Evolutionary conservation across 2,113 vertebrate species (phyloP), one percentile per base, ranked within the genome.

Genomic region (Seriola dumerili): DNA sequence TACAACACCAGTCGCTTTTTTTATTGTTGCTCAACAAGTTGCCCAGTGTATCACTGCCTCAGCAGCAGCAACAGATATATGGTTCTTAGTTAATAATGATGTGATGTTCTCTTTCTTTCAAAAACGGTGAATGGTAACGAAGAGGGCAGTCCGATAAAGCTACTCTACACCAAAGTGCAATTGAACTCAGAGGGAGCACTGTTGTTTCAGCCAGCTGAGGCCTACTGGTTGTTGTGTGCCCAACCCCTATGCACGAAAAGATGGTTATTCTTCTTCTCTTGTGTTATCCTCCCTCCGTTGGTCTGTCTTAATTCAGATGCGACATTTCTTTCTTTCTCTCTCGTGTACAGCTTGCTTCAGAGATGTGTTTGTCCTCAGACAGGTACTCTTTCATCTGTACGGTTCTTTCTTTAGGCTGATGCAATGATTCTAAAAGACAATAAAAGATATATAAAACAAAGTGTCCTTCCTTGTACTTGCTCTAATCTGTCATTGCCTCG

Each of bases 311-410:
- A 89, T 67, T 92, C 86, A 89, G 88, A 92, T 76, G 54, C 64
- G 14, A 84, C 77, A 62, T 88, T 83, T 92, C 80, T 81, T 86
- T 85, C 68, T 80, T 78, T 88, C 75, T 85, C 52, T 91, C 68
- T 91, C 19, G 61, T 93, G 91, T 93, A 92, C 88, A 91, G 92
- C 86, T 93, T 89, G 92, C 79, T 85, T 91, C 89, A 93, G 88
- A 94, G 90, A 94, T 94, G 92, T 86, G 83, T 96, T 95, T 95
- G 92, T 94, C 87, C 88, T 93, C 87, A 87, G 89, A 93, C 93
- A 94, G 94, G 95, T 96, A 95, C 95, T 96, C 94, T 94, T 93
- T 93, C 80, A 94, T 96, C 95, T 95, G 92, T 96, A 95, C 85
- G 92, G 93, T 96, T 96, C 94, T 91, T 91, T 91, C 86, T 96